Evolutionary conservation across 2,888 invertebrate species (phyloP).

Genomic region (Keiferia lycopersicella): DNA sequence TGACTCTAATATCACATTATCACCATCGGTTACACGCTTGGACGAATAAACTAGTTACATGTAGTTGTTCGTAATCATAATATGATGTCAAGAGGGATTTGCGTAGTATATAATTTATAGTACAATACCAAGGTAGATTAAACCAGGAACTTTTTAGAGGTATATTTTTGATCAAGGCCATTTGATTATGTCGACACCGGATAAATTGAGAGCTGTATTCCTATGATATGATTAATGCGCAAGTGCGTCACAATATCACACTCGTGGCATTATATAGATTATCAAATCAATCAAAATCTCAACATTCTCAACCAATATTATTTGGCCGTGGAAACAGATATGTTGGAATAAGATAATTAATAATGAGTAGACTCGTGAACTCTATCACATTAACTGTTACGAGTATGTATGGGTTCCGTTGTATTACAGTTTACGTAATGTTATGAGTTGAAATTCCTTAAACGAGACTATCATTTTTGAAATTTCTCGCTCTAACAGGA

Average conservation of each 20-base stretch:
- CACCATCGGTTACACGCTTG: no score
- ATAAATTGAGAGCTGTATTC: not conserved
- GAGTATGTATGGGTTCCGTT: not conserved
- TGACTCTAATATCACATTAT: no score
- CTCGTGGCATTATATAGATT: not conserved
- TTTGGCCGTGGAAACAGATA: not conserved
- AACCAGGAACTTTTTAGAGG: not conserved
- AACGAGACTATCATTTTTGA: no score
- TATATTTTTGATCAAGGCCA: not conserved
- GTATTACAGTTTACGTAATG: no score
- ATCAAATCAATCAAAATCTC: slow-evolving; percentile 4
- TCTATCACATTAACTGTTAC: not conserved
- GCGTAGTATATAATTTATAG: no score
- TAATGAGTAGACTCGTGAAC: not conserved
- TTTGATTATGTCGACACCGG: not conserved
- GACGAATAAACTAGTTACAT: no score
- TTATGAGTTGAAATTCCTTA: no score
- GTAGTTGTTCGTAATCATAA: no score
- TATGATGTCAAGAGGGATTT: no score
- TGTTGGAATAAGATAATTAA: not conserved
- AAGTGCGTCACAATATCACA: not conserved
- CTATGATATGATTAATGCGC: not conserved
- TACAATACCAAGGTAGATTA: not conserved
- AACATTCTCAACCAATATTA: not conserved
- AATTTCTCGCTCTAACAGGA: no score